Percentiles rank a stretch among this genome's conserved stretches.
Evolutionary conservation across 2,888 invertebrate genomes (phyloP).

Genomic region (Diogma glabrata): DNA sequence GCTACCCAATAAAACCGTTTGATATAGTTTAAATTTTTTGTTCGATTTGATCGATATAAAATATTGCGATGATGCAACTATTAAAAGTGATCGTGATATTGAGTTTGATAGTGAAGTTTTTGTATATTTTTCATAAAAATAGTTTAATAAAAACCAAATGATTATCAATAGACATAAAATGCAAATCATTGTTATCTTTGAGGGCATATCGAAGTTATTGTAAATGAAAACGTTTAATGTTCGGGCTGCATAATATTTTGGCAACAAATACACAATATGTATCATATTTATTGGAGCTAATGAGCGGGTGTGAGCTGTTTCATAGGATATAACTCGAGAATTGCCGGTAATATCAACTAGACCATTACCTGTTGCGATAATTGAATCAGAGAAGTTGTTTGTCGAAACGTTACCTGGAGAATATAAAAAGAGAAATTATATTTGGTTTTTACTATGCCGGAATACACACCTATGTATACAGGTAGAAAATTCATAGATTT

Average conservation of each 20-base stretch:
- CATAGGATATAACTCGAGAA: too few species aligned
- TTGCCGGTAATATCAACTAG: constrained; percentile 1
- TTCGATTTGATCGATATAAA: constrained; percentile 4
- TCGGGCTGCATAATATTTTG: neutral
- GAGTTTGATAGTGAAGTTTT: neutral
- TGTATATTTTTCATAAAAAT: neutral
- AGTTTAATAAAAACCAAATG: neutral
- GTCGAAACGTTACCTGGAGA: too few species aligned
- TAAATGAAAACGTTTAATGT: constrained; percentile 3
- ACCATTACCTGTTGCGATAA: neutral
- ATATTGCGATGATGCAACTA: neutral
- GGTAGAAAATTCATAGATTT: neutral
- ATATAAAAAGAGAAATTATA: too few species aligned
- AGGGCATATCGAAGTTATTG: neutral
- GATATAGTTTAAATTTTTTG: neutral
- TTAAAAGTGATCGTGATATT: neutral
- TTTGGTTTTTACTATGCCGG: too few species aligned
- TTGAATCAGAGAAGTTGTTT: neutral
- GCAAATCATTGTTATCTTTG: neutral
- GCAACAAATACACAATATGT: neutral
- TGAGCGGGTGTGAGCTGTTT: too few species aligned
- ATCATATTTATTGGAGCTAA: neutral
- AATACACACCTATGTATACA: too few species aligned
- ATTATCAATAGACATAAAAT: neutral
- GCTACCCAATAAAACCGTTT: neutral